A percentile compares a stretch with the other conserved stretches of the same genome.
These are phyloP conservation scores for Metalampra italica DNA, from an alignment of 2,888 invertebrate genomes.

Conservation along the genomic window DNA sequence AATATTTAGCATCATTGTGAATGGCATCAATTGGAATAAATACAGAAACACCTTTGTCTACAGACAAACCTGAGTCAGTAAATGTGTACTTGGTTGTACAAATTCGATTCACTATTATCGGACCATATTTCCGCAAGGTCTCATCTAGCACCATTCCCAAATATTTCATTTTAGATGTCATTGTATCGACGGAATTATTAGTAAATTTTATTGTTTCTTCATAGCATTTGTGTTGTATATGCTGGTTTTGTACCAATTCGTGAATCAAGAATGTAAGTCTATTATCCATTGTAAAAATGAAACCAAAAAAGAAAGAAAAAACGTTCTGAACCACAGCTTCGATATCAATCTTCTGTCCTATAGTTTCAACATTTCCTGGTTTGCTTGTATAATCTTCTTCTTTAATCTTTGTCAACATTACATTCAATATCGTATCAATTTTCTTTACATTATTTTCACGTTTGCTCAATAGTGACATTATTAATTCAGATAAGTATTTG, in stretches of 20 bases:
- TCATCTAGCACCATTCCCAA: conserved; percentile 4
- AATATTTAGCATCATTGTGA: conserved; percentile 3
- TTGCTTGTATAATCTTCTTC: no score
- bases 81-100: conserved; percentile 1
- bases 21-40: neutral
- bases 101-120: neutral
- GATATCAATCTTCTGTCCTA: neutral
- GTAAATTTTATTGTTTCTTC: neutral
- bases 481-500: neutral
- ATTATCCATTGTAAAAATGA: neutral
- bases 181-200: neutral
- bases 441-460: neutral
- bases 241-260: conserved; percentile 2
- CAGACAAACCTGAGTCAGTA: neutral
- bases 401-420: no score
- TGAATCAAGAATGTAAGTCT: neutral
- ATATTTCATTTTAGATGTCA: conserved; percentile 2
- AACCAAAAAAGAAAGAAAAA: neutral
- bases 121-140: neutral
- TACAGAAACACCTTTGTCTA: conserved; percentile 1
- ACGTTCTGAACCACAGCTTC: neutral
- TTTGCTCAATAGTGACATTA: neutral
- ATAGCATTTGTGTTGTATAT: conserved; percentile 4
- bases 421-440: no score
- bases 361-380: no score